phyloP scores from a whole-genome alignment of 2,888 invertebrate species.

The Argyresthia albistria region DNA sequence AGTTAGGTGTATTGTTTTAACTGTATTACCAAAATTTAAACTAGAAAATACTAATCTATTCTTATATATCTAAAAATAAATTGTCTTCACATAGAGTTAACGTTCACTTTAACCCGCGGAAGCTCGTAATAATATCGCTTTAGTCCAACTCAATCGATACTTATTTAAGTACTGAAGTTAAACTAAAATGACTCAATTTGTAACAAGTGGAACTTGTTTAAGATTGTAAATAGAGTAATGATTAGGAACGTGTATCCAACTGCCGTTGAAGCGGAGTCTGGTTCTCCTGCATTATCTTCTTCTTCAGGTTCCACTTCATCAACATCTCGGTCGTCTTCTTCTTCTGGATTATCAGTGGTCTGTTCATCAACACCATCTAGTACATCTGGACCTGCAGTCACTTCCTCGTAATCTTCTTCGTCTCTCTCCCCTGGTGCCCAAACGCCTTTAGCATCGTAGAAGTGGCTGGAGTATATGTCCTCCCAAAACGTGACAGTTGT shows the following conservation, averaged over 20 bases:
- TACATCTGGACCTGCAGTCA: constrained; percentile 10
- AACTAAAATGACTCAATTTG: constrained; percentile 21
- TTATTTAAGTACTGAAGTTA: too few species aligned
- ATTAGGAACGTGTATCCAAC: constrained; percentile 43
- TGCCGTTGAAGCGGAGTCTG: constrained; percentile 36
- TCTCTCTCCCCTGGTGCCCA: constrained; percentile 28
- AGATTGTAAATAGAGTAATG: constrained; percentile 28
- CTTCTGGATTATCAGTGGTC: background rate
- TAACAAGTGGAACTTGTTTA: constrained; percentile 32
- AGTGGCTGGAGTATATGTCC: constrained; percentile 34
- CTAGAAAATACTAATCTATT: too few species aligned
- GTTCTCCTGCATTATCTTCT: constrained; percentile 9
- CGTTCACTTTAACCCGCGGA: too few species aligned
- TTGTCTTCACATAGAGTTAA: too few species aligned
- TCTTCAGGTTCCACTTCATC: constrained; percentile 10
- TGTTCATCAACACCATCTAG: background rate
- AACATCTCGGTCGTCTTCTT: constrained; percentile 3
- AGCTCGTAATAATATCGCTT: too few species aligned
- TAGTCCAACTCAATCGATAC: too few species aligned
- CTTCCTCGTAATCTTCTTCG: constrained; percentile 20
- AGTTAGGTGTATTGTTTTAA: too few species aligned
- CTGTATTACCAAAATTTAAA: too few species aligned
- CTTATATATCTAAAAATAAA: too few species aligned
- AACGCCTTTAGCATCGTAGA: constrained; percentile 38
- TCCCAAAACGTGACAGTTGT: constrained; percentile 40